These are phyloP conservation scores for Drosophila sulfurigaster DNA, from an alignment of 1,140 invertebrate genomes.

Conservation along the genomic window DNA sequence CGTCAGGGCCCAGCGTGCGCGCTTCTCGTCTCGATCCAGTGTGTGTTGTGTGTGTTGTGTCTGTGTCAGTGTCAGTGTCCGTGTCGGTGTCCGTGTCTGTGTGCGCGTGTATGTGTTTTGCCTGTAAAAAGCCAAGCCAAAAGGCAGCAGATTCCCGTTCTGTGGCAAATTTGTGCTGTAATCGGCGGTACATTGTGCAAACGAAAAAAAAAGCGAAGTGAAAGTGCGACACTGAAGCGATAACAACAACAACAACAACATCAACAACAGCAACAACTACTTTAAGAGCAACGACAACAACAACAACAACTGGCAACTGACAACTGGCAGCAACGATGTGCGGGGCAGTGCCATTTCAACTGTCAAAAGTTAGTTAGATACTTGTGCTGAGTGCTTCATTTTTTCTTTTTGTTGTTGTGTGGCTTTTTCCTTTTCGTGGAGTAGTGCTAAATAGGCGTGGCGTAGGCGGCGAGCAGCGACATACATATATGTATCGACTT, in stretches of 20 bases:
- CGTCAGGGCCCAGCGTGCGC: constrained; percentile 78
- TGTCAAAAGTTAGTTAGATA: constrained; percentile 72
- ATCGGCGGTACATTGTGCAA: constrained; percentile 57
- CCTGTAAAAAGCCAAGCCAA: constrained; percentile 37
- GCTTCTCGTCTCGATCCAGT: constrained; percentile 74
- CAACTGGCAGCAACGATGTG: constrained; percentile 18
- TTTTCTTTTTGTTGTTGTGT: constrained; percentile 2
- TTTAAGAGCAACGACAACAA: constrained; percentile 5
- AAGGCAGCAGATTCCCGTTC: constrained; percentile 59
- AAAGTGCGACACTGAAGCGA: constrained; percentile 38
- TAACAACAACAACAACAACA: constrained; percentile 8
- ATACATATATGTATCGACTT: constrained; percentile 1
- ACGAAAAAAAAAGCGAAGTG: constrained; percentile 40
- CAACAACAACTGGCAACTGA: constrained; percentile 37
- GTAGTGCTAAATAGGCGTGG: constrained; percentile 54
- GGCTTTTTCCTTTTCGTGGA: constrained; percentile 14
- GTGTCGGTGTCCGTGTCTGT: constrained; percentile 51
- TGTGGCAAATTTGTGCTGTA: constrained; percentile 72
- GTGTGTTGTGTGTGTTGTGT: constrained; percentile 45
- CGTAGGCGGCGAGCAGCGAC: constrained; percentile 46
- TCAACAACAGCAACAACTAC: constrained; percentile 28
- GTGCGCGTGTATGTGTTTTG: constrained; percentile 37
- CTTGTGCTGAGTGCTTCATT: constrained; percentile 44
- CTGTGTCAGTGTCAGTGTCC: constrained; percentile 52
- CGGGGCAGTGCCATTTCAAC: constrained; percentile 47